These are phyloP conservation scores for Sycon ciliatum DNA, from an alignment of 37 sponge, comb jelly and placozoan species.

Conservation along the genomic window DNA sequence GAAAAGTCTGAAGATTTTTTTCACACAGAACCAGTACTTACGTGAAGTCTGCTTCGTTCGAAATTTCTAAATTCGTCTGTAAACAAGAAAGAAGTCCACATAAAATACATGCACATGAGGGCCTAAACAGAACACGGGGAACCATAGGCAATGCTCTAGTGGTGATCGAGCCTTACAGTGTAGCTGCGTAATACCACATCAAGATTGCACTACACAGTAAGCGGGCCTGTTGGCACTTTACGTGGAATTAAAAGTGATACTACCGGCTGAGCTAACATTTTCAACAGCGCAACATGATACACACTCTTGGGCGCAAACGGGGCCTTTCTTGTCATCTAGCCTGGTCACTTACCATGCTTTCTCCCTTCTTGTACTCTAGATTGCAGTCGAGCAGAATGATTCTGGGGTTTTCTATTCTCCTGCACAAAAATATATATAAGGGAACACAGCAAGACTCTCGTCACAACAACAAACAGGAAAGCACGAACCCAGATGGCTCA, in stretches of 20 bases:
- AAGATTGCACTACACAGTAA: no score
- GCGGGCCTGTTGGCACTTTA: no score
- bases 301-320: no score
- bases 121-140: no score
- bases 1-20: no score
- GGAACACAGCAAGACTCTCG: not conserved
- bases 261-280: no score
- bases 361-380: conserved; percentile 98
- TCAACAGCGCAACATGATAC: no score
- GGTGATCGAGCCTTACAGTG: no score
- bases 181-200: no score
- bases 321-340: no score
- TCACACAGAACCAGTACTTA: not conserved
- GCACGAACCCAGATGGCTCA: not conserved
- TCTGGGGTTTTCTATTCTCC: conserved; percentile 79
- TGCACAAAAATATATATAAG: not conserved
- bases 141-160: no score
- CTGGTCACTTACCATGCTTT: conserved; percentile 52
- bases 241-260: no score
- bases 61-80: conserved; percentile 9
- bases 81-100: not conserved
- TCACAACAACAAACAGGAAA: not conserved
- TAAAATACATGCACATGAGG: not conserved
- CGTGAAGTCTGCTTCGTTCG: conserved; percentile 14
- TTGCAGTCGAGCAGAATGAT: conserved; percentile 87